Base-by-base conservation (phyloP, 2,113 vertebrate species). In the Erpornis zantholeuca region DNA sequence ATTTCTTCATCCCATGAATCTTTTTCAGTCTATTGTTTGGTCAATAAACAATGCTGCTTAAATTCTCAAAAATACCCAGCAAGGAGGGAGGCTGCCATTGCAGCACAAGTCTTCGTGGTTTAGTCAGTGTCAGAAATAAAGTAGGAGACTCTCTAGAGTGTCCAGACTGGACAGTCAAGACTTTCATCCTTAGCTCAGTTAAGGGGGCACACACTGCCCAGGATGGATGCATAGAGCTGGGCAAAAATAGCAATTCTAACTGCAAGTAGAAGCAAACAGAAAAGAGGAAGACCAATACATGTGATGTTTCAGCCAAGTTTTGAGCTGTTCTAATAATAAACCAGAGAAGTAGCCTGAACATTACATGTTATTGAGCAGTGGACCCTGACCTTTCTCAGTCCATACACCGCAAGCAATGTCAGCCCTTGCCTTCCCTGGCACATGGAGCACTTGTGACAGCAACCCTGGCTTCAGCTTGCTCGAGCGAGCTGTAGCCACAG, bases 401-500 rank as follows among this genome's bases (percentile, higher is more conserved):
- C 8, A 0, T 10, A 14, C 25, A 28, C 61, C 0, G 0, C 49
- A n/a, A 52, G 71, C 20, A 47, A 45, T 1, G 9, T 28, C 52
- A 89, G 45, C 61, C 80, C 17, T 17, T 40, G 50, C 35, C 17
- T 29, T 42, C 47, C 42, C 60, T 21, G 47, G 42, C 38, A 38
- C 33, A 2, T 0, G 2, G 27, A 54, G 23, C 31, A 15, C 60
- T 9, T 9, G 28, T 35, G 72, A 86, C 42, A 63, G 77, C 42
- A 69, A 3, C 15, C 10, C 40, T 3, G 23, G 16, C 53, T 65
- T 16, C 78, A 42, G 52, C 73, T 25, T 2, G 3, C 60, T 63
- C 2, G 0, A 47, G 78, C 6, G 2, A 72, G 38, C 64, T 1
- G 0, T 1, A 22, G n/a, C 56, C 38, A n/a, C 21, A 24, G 54